Conservation (phyloP, 2,888 invertebrate genomes). For the Hartigia nigra region DNA sequence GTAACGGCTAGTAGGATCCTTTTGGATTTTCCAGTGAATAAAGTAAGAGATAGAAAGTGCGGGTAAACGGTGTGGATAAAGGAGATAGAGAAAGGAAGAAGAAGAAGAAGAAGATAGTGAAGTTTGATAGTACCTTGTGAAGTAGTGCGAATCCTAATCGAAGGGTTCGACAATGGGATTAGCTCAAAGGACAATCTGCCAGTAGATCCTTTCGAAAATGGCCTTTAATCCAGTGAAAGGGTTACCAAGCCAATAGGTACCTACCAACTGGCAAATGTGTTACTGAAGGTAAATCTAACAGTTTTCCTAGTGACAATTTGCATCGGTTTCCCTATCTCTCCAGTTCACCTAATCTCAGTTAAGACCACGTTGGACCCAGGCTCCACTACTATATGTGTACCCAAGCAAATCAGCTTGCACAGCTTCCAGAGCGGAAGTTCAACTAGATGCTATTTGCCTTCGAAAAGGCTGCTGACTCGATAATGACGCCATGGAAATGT, state of each 20-base stretch:
- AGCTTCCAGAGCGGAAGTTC: constrained; percentile 9
- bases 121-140: neutral
- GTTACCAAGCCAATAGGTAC: neutral
- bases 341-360: neutral
- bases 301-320: neutral
- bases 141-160: neutral
- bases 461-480: constrained; percentile 45
- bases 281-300: neutral
- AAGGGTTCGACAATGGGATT: neutral
- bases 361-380: constrained; percentile 47
- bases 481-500: constrained; percentile 29
- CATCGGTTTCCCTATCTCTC: neutral
- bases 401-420: constrained; percentile 52
- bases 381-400: constrained; percentile 47
- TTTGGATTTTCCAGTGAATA: neutral
- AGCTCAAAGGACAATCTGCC: neutral
- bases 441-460: constrained; percentile 39
- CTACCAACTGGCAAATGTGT: neutral
- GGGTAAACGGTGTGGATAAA: neutral
- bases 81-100: neutral
- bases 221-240: neutral
- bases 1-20: too few relatives aligned
- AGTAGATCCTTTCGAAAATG: neutral
- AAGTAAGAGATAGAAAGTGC: neutral
- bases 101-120: neutral